phyloP scores from a whole-genome alignment of 2,797 vertebrate genomes.

The Pterois miles region DNA sequence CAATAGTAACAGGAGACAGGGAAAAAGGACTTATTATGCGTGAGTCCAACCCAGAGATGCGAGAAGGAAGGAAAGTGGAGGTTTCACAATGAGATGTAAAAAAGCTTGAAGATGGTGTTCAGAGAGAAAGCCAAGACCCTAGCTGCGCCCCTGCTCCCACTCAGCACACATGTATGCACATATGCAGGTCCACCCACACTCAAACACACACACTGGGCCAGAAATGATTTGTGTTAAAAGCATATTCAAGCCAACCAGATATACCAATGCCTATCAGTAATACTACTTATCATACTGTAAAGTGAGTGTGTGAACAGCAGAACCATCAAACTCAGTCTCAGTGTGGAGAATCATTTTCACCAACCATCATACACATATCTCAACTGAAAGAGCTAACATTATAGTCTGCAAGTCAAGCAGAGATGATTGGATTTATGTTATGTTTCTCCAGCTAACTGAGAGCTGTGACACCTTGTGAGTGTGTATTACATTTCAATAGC shows the following conservation, averaged over 20 bases:
- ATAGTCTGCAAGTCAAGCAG: neutral
- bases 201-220: constrained; percentile 30
- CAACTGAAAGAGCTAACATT: neutral
- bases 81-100: constrained; percentile 43
- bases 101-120: constrained; percentile 57
- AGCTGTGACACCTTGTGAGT: neutral
- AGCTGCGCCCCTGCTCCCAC: constrained; percentile 68
- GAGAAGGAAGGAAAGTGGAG: neutral
- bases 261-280: neutral
- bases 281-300: neutral
- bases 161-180: constrained; percentile 68
- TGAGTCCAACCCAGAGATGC: neutral
- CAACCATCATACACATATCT: neutral
- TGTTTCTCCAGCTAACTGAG: neutral
- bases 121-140: constrained; percentile 62
- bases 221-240: constrained; percentile 4
- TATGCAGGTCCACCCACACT: constrained; percentile 68
- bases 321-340: neutral
- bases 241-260: constrained; percentile 5
- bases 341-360: neutral
- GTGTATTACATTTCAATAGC: constrained; percentile 2
- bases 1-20: neutral
- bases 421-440: neutral
- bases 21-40: neutral
- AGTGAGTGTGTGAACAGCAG: neutral